Evolutionary conservation across 2,888 invertebrate genomes (phyloP).

Genomic region (Parelbella ahira): DNA sequence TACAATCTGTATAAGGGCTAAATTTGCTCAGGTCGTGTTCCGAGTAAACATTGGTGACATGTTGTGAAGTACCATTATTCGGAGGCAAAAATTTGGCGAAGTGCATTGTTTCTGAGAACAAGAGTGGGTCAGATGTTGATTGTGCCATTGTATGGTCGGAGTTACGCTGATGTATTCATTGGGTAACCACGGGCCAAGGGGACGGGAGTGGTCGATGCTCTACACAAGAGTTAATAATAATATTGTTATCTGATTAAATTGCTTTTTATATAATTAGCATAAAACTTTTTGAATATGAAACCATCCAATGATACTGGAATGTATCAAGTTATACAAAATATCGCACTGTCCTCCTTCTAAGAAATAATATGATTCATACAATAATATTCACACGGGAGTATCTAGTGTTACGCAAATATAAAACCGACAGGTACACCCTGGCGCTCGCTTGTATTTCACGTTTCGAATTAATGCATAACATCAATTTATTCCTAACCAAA

Average conservation of each 20-base stretch:
- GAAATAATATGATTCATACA: too few relatives aligned
- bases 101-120: constrained; percentile 28
- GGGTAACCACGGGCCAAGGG: not conserved
- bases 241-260: too few relatives aligned
- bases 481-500: constrained; percentile 12
- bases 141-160: constrained; percentile 28
- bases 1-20: not conserved
- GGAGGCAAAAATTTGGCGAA: constrained; percentile 32
- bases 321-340: too few relatives aligned
- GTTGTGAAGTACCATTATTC: constrained; percentile 18
- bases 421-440: too few relatives aligned
- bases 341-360: too few relatives aligned
- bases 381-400: too few relatives aligned
- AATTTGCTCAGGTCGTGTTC: not conserved
- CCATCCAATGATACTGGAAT: too few relatives aligned
- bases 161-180: constrained; percentile 11
- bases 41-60: constrained; percentile 18
- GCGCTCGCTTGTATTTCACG: not conserved
- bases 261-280: too few relatives aligned
- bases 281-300: too few relatives aligned
- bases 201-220: too few relatives aligned
- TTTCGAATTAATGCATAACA: constrained; percentile 18
- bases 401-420: too few relatives aligned
- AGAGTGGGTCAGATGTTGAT: constrained; percentile 33
- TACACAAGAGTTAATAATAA: too few relatives aligned